Base-by-base conservation (phyloP, 1,140 invertebrate genomes). In the Rhynchophorus ferrugineus region DNA sequence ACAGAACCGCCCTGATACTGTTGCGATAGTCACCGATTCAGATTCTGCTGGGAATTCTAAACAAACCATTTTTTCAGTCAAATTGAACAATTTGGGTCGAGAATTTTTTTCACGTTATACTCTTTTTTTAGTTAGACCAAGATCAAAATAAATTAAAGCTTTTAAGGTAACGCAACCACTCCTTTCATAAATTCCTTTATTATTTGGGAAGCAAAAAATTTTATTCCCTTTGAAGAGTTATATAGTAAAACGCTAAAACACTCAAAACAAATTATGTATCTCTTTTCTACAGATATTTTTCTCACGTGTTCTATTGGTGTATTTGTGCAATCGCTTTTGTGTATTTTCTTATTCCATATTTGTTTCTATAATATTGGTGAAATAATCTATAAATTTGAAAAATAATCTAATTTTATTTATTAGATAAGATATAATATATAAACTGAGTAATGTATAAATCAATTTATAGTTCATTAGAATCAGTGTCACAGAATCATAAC, bases 161-260 rank as follows among this genome's bases (percentile, higher is more conserved):
- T 95, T 95, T 3, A 97, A 73, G 76, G 96, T 95, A 99, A 94
- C 17, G 94, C 90, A 14, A 93, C 85, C 0, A 98, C 95, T 78
- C 99, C 99, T 69, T 98, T 98, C 87, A 99, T 99, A 67, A 96
- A 99, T 68, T 96, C 91, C 74, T 98, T 98, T 13, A 99, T 98
- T 85, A 95, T 97, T 73, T 93, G 89, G 0, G 93, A 95, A 3
- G 95, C 99, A 67, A 99, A 99, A 69, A 99, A 99, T 98, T 16
- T 87, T 88, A 68, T 99, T 96, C 13, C 96, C 52, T 54, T 36
- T 1, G 47, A 38, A n/a, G n/a, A n/a, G n/a, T n/a, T n/a, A n/a
- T n/a, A n/a, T n/a, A 38, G 20, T 39, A 13, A 14, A 49, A 41
- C n/a, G n/a, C 2, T 3, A 46, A 5, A 18, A 18, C 20, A 8